Percentiles rank a stretch among this genome's conserved stretches.
These are phyloP conservation scores for Dynastes tityus DNA, from an alignment of 2,888 invertebrate genomes.

Conservation along the genomic window DNA sequence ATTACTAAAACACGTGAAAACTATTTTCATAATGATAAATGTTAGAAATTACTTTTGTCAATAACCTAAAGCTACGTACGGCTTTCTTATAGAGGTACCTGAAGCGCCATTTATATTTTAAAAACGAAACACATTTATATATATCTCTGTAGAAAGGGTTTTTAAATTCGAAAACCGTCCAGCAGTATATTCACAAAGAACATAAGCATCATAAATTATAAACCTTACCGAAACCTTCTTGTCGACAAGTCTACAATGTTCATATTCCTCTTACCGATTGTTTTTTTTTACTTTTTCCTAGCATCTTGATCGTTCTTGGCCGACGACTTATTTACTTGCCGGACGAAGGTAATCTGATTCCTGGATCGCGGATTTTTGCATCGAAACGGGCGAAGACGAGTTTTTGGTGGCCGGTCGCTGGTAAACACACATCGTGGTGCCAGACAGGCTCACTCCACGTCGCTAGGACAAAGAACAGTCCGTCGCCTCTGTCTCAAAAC, in stretches of 20 bases:
- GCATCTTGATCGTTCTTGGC: constrained; percentile 18
- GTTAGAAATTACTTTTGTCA: no score
- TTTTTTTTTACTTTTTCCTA: not conserved
- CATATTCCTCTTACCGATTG: not conserved
- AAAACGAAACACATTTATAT: not conserved
- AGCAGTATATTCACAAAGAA: not conserved
- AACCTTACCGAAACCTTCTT: constrained; percentile 1
- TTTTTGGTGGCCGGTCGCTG: constrained; percentile 23
- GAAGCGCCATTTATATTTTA: no score
- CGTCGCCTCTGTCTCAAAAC: constrained; percentile 3
- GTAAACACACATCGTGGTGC: constrained; percentile 31
- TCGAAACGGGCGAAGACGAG: constrained; percentile 33
- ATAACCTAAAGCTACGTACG: no score
- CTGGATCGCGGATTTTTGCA: constrained; percentile 31
- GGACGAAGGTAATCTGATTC: constrained; percentile 34
- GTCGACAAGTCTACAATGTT: not conserved
- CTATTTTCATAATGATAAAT: no score
- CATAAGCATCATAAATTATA: not conserved
- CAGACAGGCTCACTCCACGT: constrained; percentile 32
- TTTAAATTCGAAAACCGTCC: not conserved
- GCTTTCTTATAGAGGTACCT: no score
- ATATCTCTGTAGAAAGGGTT: not conserved
- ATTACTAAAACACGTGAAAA: no score
- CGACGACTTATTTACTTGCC: constrained; percentile 32
- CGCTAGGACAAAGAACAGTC: constrained; percentile 21